Conservation (phyloP, 2,113 vertebrate genomes). For the Argyrosomus japonicus region DNA sequence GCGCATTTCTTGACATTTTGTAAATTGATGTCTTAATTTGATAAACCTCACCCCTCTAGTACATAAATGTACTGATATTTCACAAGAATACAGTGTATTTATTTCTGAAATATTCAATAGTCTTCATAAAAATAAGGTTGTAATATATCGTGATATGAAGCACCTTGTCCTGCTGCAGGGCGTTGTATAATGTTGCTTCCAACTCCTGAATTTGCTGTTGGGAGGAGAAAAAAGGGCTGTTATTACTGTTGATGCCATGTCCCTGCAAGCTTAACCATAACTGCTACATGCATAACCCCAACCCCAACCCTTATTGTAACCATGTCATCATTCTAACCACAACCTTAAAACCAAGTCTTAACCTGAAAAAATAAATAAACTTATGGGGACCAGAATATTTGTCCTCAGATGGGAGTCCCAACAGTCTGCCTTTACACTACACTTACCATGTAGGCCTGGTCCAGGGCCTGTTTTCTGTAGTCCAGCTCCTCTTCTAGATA, state of each 20-base stretch:
- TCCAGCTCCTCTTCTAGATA: conserved; percentile 98
- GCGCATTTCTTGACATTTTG: background rate
- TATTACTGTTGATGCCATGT: background rate
- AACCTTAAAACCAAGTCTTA: background rate
- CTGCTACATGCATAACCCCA: background rate
- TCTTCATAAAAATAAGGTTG: background rate
- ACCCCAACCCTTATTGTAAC: background rate
- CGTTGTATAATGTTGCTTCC: conserved; percentile 98
- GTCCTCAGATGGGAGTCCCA: background rate
- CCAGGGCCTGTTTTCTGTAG: conserved; percentile 97
- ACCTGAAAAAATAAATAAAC: background rate
- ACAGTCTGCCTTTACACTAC: background rate
- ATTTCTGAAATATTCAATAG: background rate
- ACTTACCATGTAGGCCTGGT: conserved; percentile 97
- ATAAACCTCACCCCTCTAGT: background rate
- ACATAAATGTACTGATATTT: background rate
- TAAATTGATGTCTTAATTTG: background rate
- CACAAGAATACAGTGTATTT: background rate
- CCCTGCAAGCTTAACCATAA: background rate
- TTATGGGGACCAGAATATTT: background rate
- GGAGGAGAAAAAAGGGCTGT: background rate
- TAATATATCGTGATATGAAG: background rate
- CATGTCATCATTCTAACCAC: background rate
- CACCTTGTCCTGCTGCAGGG: conserved; percentile 96
- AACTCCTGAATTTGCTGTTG: conserved; percentile 98